Conservation (phyloP, 2,113 vertebrate genomes). For the Rhegmatorhina hoffmannsi region DNA sequence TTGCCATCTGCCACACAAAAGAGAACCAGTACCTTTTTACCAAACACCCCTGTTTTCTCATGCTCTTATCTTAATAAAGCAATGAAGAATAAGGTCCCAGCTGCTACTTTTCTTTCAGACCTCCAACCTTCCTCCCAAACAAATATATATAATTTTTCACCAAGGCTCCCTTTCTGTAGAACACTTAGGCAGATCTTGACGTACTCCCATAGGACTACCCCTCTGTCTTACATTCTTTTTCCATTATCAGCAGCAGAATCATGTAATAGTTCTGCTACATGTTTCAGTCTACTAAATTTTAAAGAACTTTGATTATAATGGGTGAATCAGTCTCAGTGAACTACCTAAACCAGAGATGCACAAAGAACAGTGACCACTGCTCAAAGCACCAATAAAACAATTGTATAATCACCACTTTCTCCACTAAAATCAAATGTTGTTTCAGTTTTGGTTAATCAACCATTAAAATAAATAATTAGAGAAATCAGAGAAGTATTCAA, state of each 20-base stretch:
- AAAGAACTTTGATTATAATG: not conserved
- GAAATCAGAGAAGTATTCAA: not conserved
- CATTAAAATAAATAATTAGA: conserved; percentile 13
- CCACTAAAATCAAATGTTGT: not conserved
- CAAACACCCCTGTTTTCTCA: not conserved
- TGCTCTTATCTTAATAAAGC: not conserved
- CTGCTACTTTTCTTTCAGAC: not conserved
- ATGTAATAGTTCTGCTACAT: not conserved
- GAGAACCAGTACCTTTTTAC: not conserved
- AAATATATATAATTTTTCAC: not conserved
- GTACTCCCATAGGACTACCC: not conserved
- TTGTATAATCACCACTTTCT: not conserved
- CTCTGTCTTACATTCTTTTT: not conserved
- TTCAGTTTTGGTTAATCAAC: not conserved
- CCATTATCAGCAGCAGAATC: not conserved
- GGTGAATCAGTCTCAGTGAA: not conserved
- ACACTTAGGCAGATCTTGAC: not conserved
- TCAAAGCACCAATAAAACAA: not conserved
- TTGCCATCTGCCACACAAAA: not conserved
- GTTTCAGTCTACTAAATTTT: not conserved
- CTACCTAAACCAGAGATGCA: not conserved
- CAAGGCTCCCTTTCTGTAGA: not conserved
- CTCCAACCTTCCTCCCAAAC: not conserved
- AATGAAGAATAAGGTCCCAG: not conserved
- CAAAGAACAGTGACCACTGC: not conserved